Evolutionary conservation across 2,888 invertebrate species (phyloP), one percentile per base, ranked within the genome.

Genomic region (Dicranocentrus wangi): DNA sequence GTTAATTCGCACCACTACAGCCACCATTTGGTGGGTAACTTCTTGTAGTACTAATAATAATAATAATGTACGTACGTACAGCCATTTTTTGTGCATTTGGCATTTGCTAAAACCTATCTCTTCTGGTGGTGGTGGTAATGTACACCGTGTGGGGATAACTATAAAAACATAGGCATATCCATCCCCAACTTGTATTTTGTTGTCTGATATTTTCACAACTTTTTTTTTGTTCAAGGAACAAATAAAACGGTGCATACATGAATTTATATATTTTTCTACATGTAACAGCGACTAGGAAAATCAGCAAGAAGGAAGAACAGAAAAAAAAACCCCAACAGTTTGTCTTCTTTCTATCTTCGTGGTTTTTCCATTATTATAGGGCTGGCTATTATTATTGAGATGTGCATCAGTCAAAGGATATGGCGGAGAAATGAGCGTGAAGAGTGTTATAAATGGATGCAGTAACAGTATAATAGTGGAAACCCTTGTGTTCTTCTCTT

Each of bases 361-460:
- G 61, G 61, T 61, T 61, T n/a, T 61, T 39, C 19, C 61, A 61
- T 61, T 61, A 61, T 61, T 61, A 58, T 58, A n/a, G 53, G 5
- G 13, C 61, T 17, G 28, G 63, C 32, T 15, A 17, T 17, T 15
- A 39, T 55, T 43, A 65, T 65, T 65, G 65, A 65, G 43, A 65
- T 72, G 19, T 65, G 55, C 63, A 55, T 65, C 73, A 65, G 19
- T 51, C 61, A 73, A 32, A 73, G 32, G 5, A 7, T n/a, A n/a
- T 61, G 27, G 42, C 13, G n/a, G 21, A 23, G 58, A 63, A 72
- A 63, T 72, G 63, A 63, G 61, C 61, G 28, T 51, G 61, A 61
- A 32, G 53, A 73, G 53, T 53, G 51, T 63, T 73, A 72, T 72
- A 43, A 60, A 63, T 61, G 72, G 63, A 73, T 63, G 70, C 43